A percentile compares a stretch with the other conserved stretches of the same genome.
Evolutionary conservation across 2,888 invertebrate species (phyloP).

Genomic region (Diarsia mendica): DNA sequence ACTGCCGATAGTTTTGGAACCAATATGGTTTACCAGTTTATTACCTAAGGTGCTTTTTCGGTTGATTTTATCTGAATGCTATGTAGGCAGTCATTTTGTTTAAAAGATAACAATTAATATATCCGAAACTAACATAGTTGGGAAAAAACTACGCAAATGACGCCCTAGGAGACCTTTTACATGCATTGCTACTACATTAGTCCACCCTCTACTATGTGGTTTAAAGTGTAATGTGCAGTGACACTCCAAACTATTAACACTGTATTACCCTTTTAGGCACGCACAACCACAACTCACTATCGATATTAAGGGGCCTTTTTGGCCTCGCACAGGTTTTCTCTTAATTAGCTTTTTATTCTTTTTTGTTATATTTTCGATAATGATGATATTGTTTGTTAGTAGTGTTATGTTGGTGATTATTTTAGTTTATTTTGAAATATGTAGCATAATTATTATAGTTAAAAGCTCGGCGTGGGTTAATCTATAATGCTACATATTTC

Average conservation of each 20-base stretch:
- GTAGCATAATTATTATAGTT: too few relatives aligned
- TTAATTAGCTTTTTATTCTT: too few relatives aligned
- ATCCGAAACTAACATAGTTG: too few relatives aligned
- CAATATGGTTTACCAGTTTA: background rate
- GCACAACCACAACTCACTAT: background rate
- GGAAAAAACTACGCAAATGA: background rate
- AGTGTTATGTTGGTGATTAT: background rate
- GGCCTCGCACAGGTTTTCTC: too few relatives aligned
- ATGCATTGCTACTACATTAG: background rate
- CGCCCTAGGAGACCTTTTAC: background rate
- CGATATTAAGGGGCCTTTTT: too few relatives aligned
- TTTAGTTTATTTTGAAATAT: background rate
- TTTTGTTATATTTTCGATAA: too few relatives aligned
- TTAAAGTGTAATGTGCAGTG: background rate
- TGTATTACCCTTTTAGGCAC: background rate
- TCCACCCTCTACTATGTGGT: background rate
- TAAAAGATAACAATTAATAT: background rate
- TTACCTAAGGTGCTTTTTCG: background rate
- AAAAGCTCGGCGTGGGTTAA: too few relatives aligned
- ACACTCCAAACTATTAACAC: background rate
- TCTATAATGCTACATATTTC: too few relatives aligned
- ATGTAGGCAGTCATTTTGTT: background rate
- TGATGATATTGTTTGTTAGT: background rate
- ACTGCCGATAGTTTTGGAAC: background rate
- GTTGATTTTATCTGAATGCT: background rate